Evolutionary conservation across 2,888 invertebrate genomes (phyloP), one percentile per base, ranked within the genome.

Genomic region (Yponomeuta malinellus): DNA sequence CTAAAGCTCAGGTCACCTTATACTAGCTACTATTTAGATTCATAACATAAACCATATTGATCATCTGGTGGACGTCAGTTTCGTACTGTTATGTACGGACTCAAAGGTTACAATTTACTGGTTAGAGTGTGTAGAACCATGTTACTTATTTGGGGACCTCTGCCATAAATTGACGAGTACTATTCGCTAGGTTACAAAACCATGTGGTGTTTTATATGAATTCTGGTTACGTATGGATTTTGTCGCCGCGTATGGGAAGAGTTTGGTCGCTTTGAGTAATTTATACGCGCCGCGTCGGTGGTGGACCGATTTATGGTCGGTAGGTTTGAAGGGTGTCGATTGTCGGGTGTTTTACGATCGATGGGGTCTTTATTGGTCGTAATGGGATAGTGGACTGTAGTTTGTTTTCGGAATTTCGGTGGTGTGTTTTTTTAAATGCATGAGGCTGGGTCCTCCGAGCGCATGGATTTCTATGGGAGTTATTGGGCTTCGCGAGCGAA

Each of bases 191-290:
- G 52, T 59, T 12, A 59, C 52, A 59, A 59, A 15, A 2, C 15
- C 15, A 1, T 59, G 52, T 52, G 15, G 52, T 59, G 52, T 59
- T 59, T 59, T 59, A 12, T 15, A 59, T 59, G 15, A 59, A 59
- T 59, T 59, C 52, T 59, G 52, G 52, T 59, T 59, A 59, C 52
- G 52, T 59, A 59, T 59, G 52, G 52, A 59, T 59, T 59, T 15
- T 59, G 52, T 59, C 52, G 77, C 79, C 82, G 79, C 81, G 83
- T 82, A 81, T 59, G 52, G 52, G 52, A 59, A 59, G 52, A 59
- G 15, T 86, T 84, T 82, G 83, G 84, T 79, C 77, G 78, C 76
- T 78, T 75, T 75, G 73, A 75, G 78, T 84, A 81, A 86, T 86
- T 86, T 87, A 87, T 88, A 78, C 77, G 76, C 72, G 74, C 6